Conservation (phyloP, 2,797 vertebrate species). For the Chaunax sp. region DNA sequence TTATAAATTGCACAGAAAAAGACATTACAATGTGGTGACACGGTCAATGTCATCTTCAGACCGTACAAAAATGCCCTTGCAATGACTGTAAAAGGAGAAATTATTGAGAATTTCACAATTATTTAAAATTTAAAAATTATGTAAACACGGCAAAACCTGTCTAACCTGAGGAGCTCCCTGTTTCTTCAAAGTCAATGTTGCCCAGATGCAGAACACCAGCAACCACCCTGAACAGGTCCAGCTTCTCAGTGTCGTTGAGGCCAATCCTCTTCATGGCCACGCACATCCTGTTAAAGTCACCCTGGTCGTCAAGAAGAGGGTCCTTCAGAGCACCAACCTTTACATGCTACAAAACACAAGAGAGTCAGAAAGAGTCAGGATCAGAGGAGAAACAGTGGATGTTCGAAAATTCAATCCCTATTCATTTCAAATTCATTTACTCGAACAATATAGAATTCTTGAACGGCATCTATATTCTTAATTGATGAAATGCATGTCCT, state of each 20-base stretch:
- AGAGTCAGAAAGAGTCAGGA: background rate
- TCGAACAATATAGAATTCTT: background rate
- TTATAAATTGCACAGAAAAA: no score
- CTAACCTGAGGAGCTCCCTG: constrained; percentile 94
- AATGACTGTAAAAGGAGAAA: no score
- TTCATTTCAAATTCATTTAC: constrained; percentile 33
- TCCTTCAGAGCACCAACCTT: constrained; percentile 94
- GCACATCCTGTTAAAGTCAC: constrained; percentile 98
- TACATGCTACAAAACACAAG: constrained; percentile 83
- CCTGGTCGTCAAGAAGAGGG: constrained; percentile 94
- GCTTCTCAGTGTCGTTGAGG: constrained; percentile 94
- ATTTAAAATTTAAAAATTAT: background rate
- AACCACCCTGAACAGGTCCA: constrained; percentile 96
- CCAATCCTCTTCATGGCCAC: constrained; percentile 98
- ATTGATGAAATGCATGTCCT: background rate
- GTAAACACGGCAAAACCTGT: no score
- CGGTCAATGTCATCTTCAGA: no score
- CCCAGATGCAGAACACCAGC: constrained; percentile 97
- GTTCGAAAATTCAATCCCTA: constrained; percentile 1
- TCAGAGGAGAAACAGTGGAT: background rate
- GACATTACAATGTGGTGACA: no score
- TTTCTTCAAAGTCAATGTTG: constrained; percentile 98
- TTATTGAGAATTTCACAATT: background rate
- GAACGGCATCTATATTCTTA: background rate
- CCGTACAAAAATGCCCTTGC: background rate